Percentiles rank a stretch among this genome's conserved stretches.
Conservation (phyloP, 2,797 vertebrate species). For the Poecilia velifera region DNA sequence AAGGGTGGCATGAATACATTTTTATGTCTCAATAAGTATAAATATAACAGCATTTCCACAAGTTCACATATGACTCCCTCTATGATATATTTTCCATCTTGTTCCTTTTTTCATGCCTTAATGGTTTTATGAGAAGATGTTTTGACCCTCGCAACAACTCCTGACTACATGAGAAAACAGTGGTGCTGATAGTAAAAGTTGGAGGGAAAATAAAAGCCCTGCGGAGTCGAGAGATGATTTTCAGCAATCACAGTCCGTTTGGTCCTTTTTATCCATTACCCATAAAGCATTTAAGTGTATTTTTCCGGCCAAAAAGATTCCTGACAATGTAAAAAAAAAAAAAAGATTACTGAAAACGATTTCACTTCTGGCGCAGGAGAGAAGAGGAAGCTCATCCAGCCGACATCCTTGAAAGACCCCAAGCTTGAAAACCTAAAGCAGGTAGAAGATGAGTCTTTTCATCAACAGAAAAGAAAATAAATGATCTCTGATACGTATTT, state of each 20-base stretch:
- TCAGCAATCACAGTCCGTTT: background rate
- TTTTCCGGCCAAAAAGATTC: background rate
- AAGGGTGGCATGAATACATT: background rate
- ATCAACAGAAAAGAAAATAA: background rate
- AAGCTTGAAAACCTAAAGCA: slow-evolving; percentile 84
- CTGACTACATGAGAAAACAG: background rate
- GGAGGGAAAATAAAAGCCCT: background rate
- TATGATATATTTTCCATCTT: background rate
- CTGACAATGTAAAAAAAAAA: background rate
- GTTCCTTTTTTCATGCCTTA: background rate
- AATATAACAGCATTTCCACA: background rate
- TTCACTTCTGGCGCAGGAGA: slow-evolving; percentile 76
- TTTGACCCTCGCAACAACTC: background rate
- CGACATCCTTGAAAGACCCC: slow-evolving; percentile 77
- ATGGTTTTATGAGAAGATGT: background rate
- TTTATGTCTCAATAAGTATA: background rate
- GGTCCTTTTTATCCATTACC: background rate
- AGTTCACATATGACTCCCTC: background rate
- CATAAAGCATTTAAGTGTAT: background rate
- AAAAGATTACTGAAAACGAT: background rate
- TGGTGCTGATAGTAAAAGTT: background rate
- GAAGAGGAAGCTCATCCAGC: slow-evolving; percentile 84
- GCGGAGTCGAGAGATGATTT: background rate
- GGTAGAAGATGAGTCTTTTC: slow-evolving; percentile 69
- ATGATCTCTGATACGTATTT: background rate